These are phyloP conservation scores for Berghia stephanieae DNA, from an alignment of 1,140 invertebrate genomes.

Conservation along the genomic window DNA sequence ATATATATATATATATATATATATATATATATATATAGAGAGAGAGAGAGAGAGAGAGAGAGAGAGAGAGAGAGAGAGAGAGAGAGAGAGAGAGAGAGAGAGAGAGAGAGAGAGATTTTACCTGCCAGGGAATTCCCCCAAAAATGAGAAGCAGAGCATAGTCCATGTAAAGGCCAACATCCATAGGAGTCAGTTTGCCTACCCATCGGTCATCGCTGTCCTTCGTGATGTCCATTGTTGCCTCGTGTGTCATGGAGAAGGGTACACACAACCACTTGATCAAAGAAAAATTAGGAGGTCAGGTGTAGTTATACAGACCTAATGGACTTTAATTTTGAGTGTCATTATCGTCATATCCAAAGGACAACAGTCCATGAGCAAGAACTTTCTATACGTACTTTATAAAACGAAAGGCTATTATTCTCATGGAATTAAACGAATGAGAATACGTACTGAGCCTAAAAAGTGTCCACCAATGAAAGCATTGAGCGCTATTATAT, in stretches of 20 bases:
- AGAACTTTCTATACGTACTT: too few species aligned
- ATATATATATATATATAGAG: neutral
- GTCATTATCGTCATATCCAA: too few species aligned
- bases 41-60: neutral
- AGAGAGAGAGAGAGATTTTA: constrained; percentile 51
- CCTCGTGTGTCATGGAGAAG: constrained; percentile 42
- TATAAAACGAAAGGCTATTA: too few species aligned
- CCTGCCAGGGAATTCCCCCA: constrained; percentile 97
- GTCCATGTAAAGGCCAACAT: constrained; percentile 86
- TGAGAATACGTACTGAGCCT: too few species aligned
- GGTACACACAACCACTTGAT: constrained; percentile 48
- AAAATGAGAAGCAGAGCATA: constrained; percentile 89
- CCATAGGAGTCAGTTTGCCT: constrained; percentile 81
- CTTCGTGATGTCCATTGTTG: constrained; percentile 69
- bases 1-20: neutral
- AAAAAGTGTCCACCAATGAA: too few species aligned
- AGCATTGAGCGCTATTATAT: too few species aligned
- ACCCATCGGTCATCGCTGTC: constrained; percentile 63
- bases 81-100: neutral
- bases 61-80: neutral
- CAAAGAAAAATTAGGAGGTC: neutral
- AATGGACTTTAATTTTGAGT: too few species aligned
- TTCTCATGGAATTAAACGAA: too few species aligned
- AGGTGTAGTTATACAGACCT: too few species aligned
- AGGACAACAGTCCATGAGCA: too few species aligned